Conservation (phyloP, 2,888 invertebrate genomes). For the Drosophila sordidapex region DNA sequence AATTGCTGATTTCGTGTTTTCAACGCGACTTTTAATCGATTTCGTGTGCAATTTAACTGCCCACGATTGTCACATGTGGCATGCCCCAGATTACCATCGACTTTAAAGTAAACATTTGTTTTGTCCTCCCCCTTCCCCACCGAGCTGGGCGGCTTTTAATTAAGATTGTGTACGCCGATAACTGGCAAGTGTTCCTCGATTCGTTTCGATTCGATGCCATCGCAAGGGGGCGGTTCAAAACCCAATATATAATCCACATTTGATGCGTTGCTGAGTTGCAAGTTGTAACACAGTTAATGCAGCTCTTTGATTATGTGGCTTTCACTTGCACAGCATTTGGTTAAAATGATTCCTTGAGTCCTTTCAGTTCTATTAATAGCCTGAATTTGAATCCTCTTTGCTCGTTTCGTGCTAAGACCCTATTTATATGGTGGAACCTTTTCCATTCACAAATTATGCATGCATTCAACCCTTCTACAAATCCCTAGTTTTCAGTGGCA, state of each 20-base stretch:
- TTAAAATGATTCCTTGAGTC: neutral
- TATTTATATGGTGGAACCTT: neutral
- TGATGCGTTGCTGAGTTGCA: neutral
- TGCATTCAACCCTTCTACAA: neutral
- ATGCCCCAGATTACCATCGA: slow-evolving; percentile 54
- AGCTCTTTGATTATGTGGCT: slow-evolving; percentile 1
- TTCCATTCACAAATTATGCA: neutral
- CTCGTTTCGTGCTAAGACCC: neutral
- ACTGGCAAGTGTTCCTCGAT: slow-evolving; percentile 51
- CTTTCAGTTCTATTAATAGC: neutral
- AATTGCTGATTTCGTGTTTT: slow-evolving; percentile 73
- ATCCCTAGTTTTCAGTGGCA: neutral
- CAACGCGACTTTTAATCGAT: slow-evolving; percentile 70
- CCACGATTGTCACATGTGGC: slow-evolving; percentile 66
- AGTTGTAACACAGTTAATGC: neutral
- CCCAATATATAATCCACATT: slow-evolving; percentile 33
- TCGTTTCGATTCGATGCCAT: slow-evolving; percentile 37
- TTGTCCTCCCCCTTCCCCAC: slow-evolving; percentile 34
- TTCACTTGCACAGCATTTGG: neutral
- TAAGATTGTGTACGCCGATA: slow-evolving; percentile 72
- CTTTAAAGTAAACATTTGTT: slow-evolving; percentile 77
- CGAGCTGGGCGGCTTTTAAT: slow-evolving; percentile 66
- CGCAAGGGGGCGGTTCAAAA: slow-evolving; percentile 33
- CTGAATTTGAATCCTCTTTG: neutral
- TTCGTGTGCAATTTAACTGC: slow-evolving; percentile 63